phyloP scores from a whole-genome alignment of 2,797 vertebrate genomes.

The Rhinella marina region DNA sequence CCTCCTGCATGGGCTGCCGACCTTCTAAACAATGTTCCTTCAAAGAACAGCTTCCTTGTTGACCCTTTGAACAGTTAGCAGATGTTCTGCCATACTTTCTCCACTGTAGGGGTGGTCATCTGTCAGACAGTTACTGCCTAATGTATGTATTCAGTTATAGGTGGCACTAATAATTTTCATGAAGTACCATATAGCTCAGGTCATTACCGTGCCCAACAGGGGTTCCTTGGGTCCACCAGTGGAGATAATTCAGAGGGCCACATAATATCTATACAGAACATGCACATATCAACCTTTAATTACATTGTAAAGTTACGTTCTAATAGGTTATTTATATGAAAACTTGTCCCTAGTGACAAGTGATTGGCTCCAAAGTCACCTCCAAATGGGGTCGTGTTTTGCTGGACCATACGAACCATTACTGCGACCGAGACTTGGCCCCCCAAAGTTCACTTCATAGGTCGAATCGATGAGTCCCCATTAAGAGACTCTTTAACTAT shows the following conservation, averaged over 20 bases:
- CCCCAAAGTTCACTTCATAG: not conserved
- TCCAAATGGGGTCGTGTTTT: too few relatives aligned
- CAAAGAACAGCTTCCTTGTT: conserved; percentile 42
- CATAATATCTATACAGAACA: not conserved
- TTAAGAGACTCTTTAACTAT: not conserved
- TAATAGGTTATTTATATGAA: too few relatives aligned
- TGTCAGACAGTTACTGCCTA: not conserved
- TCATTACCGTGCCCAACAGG: not conserved
- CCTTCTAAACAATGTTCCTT: conserved; percentile 36
- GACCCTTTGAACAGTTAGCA: conserved; percentile 30
- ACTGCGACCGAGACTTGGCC: too few relatives aligned
- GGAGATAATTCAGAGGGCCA: too few relatives aligned
- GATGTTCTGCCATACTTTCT: conserved; percentile 30
- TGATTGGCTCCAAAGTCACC: too few relatives aligned
- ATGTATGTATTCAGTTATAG: not conserved
- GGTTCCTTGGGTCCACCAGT: not conserved
- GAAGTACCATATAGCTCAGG: not conserved
- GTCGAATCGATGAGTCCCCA: not conserved
- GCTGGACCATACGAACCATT: too few relatives aligned
- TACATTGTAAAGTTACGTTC: too few relatives aligned
- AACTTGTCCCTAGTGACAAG: too few relatives aligned
- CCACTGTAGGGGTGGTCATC: conserved; percentile 1
- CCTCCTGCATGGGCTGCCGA: conserved; percentile 20
- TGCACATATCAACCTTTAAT: not conserved
- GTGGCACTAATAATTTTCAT: not conserved